These are phyloP conservation scores for Perca schrenkii DNA, from an alignment of 2,113 vertebrate species.

Conservation along the genomic window DNA sequence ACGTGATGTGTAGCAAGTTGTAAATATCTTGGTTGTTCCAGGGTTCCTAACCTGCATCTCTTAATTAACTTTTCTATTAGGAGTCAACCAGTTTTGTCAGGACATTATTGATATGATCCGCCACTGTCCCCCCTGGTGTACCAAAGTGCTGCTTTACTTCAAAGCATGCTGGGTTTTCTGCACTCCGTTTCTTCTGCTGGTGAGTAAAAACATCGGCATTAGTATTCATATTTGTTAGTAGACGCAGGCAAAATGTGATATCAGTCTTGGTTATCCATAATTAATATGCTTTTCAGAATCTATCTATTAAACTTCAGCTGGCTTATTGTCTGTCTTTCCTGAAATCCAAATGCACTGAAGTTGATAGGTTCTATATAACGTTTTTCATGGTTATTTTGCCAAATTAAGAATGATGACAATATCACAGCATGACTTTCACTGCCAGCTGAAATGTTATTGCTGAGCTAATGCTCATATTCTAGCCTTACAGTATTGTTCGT, in stretches of 20 bases:
- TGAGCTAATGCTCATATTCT: background rate
- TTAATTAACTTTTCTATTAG: constrained; percentile 60
- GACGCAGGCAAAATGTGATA: background rate
- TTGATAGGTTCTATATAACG: background rate
- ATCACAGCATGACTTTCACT: background rate
- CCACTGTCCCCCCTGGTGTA: constrained; percentile 86
- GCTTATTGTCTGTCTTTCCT: background rate
- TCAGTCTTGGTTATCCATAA: background rate
- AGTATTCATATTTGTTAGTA: background rate
- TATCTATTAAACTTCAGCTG: background rate
- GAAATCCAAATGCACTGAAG: background rate
- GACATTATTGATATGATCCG: constrained; percentile 88
- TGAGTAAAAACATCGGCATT: constrained; percentile 56
- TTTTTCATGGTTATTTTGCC: background rate
- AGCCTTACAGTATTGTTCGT: background rate
- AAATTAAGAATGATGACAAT: background rate
- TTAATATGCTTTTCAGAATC: background rate
- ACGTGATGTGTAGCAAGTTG: background rate
- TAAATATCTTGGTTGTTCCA: background rate
- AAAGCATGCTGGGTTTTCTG: constrained; percentile 88
- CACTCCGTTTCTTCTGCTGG: constrained; percentile 86
- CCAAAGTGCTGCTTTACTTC: constrained; percentile 85
- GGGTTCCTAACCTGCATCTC: background rate
- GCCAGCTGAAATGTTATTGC: background rate
- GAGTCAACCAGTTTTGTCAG: constrained; percentile 88